Conservation (phyloP, 2,888 invertebrate genomes). For the Biston betularia region DNA sequence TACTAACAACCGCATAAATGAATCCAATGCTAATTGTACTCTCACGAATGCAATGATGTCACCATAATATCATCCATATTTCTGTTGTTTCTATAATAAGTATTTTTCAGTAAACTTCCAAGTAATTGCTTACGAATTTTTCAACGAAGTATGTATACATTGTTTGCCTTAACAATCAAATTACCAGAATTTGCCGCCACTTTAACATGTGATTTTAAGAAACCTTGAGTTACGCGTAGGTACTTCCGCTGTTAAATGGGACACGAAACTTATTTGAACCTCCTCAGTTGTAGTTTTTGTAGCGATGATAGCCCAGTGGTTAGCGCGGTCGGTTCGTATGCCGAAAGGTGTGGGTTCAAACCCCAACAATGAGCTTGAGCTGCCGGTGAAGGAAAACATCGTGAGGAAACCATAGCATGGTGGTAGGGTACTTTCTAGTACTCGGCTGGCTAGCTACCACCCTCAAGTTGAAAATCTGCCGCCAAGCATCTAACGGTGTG, state of each 20-base stretch:
- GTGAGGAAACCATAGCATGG: too few species aligned
- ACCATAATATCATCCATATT: background rate
- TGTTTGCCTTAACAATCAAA: slow-evolving; percentile 5
- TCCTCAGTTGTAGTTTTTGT: too few species aligned
- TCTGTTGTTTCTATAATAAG: background rate
- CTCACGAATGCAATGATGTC: background rate
- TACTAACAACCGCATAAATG: too few species aligned
- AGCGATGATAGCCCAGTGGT: too few species aligned
- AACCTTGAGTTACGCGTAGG: slow-evolving; percentile 8
- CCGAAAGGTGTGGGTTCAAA: too few species aligned
- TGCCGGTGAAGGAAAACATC: too few species aligned
- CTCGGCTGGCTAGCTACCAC: too few species aligned
- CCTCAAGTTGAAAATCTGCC: too few species aligned
- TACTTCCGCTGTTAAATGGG: slow-evolving; percentile 13
- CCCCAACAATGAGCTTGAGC: too few species aligned
- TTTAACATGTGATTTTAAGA: slow-evolving; percentile 8
- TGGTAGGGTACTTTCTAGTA: too few species aligned
- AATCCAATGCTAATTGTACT: background rate
- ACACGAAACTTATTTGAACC: background rate
- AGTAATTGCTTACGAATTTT: slow-evolving; percentile 12
- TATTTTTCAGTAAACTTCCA: background rate
- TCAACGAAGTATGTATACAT: background rate
- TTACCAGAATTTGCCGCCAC: slow-evolving; percentile 1
- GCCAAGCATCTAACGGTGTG: too few species aligned
- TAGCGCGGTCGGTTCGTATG: too few species aligned